Conservation (phyloP, 53 echinoderm and acorn worm genomes). For the Astropecten irregularis region DNA sequence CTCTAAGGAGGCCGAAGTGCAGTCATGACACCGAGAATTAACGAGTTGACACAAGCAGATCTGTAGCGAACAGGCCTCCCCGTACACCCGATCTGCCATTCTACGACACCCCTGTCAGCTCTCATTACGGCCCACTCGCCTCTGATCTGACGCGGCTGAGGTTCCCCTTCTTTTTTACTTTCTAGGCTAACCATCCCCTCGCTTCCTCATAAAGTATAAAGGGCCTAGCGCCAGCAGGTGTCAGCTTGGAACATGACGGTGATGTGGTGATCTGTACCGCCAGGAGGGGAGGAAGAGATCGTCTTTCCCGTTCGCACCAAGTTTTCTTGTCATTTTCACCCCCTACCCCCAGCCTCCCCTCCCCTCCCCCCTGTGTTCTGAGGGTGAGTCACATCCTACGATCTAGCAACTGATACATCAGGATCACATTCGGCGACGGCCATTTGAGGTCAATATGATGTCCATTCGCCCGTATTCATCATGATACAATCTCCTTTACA, state of each 20-base stretch:
- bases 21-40: no score
- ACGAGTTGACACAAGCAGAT: no score
- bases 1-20: no score
- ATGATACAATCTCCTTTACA: no score
- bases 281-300: neutral
- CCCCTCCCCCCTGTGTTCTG: neutral
- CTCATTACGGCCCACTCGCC: neutral
- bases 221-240: neutral
- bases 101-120: neutral
- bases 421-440: neutral
- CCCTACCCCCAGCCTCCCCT: no score
- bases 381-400: conserved; percentile 1
- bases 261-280: neutral
- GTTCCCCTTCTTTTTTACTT: no score
- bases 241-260: neutral
- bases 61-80: no score
- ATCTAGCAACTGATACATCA: neutral
- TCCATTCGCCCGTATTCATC: no score
- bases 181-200: no score
- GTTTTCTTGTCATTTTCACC: neutral
- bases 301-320: no score
- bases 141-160: no score
- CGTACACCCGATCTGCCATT: neutral
- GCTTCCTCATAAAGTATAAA: no score
- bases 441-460: neutral